Conservation (phyloP, 2,113 vertebrate genomes). For the Mus pahari region DNA sequence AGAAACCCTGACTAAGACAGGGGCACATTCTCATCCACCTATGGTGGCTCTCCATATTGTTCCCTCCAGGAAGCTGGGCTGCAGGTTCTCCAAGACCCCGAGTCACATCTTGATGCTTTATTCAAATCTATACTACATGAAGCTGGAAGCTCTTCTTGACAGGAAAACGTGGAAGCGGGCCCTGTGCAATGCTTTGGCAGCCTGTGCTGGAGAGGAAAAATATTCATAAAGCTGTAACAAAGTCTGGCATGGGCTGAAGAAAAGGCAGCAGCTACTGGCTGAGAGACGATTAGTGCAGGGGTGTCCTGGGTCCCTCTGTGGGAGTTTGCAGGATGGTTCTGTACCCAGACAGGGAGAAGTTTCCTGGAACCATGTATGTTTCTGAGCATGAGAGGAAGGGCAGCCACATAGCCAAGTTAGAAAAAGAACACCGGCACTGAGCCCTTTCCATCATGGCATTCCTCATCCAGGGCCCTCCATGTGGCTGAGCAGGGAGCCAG, state of each 20-base stretch:
- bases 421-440: conserved; percentile 72
- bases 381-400: conserved; percentile 66
- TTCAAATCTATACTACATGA: conserved; percentile 34
- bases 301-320: conserved; percentile 78
- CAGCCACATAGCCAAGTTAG: conserved; percentile 75
- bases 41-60: not conserved
- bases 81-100: conserved; percentile 18
- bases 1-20: no score
- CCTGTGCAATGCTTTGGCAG: conserved; percentile 85
- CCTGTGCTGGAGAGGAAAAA: conserved; percentile 81
- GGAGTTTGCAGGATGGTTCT: conserved; percentile 24
- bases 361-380: conserved; percentile 67
- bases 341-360: not conserved
- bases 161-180: conserved; percentile 83
- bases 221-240: conserved; percentile 84
- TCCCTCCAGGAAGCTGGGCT: not conserved
- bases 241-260: conserved; percentile 83
- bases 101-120: conserved; percentile 55
- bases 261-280: conserved; percentile 80
- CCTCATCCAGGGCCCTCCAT: conserved; percentile 72
- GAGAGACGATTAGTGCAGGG: conserved; percentile 80
- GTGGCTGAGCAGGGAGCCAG: conserved; percentile 36
- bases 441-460: conserved; percentile 21
- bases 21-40: not conserved
- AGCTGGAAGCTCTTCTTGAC: conserved; percentile 80